Conservation (phyloP, 2,113 vertebrate species). For the Eubucco bourcierii region DNA sequence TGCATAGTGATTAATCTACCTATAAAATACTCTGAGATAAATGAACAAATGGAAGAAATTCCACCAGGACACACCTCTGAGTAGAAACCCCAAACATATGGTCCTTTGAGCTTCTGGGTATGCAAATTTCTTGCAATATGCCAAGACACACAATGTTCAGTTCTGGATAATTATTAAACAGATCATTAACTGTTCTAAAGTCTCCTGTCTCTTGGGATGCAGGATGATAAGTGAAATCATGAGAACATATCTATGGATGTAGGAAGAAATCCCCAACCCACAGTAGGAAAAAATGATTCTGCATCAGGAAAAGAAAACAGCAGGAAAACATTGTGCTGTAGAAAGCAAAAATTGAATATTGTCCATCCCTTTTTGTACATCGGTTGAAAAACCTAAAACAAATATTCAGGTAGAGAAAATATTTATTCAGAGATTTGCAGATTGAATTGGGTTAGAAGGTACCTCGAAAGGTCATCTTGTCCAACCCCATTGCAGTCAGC, state of each 20-base stretch:
- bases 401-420: background rate
- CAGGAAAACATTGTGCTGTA: background rate
- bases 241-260: background rate
- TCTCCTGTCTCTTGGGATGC: background rate
- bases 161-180: background rate
- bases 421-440: background rate
- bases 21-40: background rate
- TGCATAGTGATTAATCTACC: background rate
- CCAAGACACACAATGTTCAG: background rate
- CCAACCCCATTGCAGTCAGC: no score
- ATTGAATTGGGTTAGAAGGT: no score
- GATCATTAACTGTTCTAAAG: constrained; percentile 29
- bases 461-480: no score
- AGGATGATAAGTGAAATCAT: background rate
- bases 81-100: background rate
- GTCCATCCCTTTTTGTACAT: background rate
- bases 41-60: background rate
- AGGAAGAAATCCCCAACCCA: background rate
- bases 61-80: background rate
- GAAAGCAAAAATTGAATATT: background rate
- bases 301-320: background rate
- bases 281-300: background rate
- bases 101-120: background rate
- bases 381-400: background rate
- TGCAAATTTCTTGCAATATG: constrained; percentile 9